Evolutionary conservation across 1,140 invertebrate species (phyloP).

Genomic region (Drosophila burlai): DNA sequence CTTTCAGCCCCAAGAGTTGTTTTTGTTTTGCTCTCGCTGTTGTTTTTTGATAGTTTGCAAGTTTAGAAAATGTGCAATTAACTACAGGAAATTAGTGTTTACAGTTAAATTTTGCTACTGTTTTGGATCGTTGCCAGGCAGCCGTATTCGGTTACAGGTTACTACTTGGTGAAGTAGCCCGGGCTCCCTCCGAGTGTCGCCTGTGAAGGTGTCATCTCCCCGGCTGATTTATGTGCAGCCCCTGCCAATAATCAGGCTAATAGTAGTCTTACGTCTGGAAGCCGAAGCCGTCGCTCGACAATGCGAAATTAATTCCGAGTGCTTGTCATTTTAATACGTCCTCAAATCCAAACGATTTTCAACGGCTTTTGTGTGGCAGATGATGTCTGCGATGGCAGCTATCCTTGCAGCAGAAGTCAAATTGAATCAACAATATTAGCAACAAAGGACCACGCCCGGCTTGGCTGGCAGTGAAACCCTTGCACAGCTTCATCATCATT

Average conservation of each 20-base stretch:
- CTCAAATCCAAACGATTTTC: slow-evolving; percentile 62
- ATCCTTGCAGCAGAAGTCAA: slow-evolving; percentile 68
- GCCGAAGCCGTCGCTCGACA: slow-evolving; percentile 37
- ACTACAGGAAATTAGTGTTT: slow-evolving; percentile 78
- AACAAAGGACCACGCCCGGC: slow-evolving; percentile 64
- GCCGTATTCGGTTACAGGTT: not conserved
- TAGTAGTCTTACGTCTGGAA: slow-evolving; percentile 18
- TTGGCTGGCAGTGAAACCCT: slow-evolving; percentile 55
- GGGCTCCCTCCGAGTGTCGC: not conserved
- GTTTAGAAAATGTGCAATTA: slow-evolving; percentile 82
- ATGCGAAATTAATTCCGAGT: slow-evolving; percentile 75
- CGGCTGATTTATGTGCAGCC: slow-evolving; percentile 23
- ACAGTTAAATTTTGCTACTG: slow-evolving; percentile 45
- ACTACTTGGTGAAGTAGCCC: not conserved
- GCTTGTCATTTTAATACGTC: slow-evolving; percentile 71
- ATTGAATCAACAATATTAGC: slow-evolving; percentile 80
- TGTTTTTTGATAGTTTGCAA: slow-evolving; percentile 51
- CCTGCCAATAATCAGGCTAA: slow-evolving; percentile 46
- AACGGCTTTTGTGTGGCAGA: slow-evolving; percentile 54
- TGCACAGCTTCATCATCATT: slow-evolving; percentile 80
- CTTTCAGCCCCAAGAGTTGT: slow-evolving; percentile 44
- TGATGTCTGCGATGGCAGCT: slow-evolving; percentile 14
- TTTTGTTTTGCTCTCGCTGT: slow-evolving; percentile 47
- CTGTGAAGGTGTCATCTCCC: slow-evolving; percentile 2
- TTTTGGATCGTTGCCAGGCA: slow-evolving; percentile 10